Conservation (phyloP, 2,797 vertebrate genomes). For the Rhynchonycteris naso region DNA sequence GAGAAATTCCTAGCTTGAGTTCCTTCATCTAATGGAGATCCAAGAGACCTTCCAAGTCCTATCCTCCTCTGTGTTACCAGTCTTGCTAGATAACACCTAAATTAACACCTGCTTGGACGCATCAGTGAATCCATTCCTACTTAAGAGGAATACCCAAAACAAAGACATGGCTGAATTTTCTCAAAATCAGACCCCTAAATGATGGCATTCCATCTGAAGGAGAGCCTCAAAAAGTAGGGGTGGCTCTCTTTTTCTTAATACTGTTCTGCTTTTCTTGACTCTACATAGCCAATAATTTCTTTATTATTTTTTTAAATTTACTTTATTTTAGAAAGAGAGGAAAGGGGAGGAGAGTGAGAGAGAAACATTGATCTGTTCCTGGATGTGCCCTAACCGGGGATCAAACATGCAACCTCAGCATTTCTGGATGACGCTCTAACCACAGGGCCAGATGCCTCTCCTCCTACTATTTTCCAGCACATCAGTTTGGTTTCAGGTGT, state of each 20-base stretch:
- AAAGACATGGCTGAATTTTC: neutral
- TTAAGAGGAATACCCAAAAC: neutral
- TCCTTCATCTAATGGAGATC: neutral
- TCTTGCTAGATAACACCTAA: neutral
- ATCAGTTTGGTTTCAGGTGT: neutral
- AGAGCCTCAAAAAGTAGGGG: neutral
- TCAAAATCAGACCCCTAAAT: neutral
- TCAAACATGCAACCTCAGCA: too few relatives aligned
- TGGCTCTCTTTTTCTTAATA: neutral
- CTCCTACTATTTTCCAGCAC: neutral
- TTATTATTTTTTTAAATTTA: too few relatives aligned
- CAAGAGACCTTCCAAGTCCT: neutral
- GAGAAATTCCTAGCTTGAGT: neutral
- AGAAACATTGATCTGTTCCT: too few relatives aligned
- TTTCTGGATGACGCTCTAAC: too few relatives aligned
- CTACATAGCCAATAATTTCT: too few relatives aligned
- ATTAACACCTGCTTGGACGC: neutral
- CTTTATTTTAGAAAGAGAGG: too few relatives aligned
- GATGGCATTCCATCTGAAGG: fast-evolving
- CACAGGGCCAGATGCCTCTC: neutral
- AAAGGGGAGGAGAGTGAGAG: too few relatives aligned
- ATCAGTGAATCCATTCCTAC: neutral
- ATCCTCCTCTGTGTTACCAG: neutral
- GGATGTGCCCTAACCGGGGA: too few relatives aligned
- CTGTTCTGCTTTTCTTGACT: too few relatives aligned